Conservation (phyloP, 2,797 vertebrate species). For the Enteromius paludinosus region DNA sequence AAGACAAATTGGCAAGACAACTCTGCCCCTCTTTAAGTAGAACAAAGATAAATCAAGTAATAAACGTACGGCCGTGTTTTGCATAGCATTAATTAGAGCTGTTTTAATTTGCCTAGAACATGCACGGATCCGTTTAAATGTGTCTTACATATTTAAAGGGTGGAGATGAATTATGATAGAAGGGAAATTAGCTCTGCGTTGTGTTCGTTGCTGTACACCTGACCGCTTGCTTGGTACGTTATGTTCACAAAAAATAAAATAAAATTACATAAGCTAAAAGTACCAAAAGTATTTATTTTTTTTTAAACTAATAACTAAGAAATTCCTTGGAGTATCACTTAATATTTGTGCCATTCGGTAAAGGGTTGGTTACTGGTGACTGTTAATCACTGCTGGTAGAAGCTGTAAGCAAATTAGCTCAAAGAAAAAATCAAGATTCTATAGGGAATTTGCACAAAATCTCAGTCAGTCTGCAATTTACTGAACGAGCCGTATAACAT, state of each 20-base stretch:
- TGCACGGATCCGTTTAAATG: slow-evolving; percentile 74
- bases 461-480: no score
- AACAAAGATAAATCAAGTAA: slow-evolving; percentile 84
- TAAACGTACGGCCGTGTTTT: slow-evolving; percentile 81
- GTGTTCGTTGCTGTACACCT: slow-evolving; percentile 22
- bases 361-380: neutral
- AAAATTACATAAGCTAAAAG: neutral
- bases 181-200: slow-evolving; percentile 45
- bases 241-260: neutral
- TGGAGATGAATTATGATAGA: slow-evolving; percentile 76
- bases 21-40: slow-evolving; percentile 79
- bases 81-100: slow-evolving; percentile 83
- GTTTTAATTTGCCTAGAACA: slow-evolving; percentile 83
- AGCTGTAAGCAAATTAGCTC: no score
- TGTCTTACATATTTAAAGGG: slow-evolving; percentile 76
- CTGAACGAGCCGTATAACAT: no score
- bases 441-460: no score
- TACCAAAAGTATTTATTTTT: no score
- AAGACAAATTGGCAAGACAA: slow-evolving; percentile 76
- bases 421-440: no score
- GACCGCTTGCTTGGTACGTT: neutral
- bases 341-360: neutral
- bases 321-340: neutral
- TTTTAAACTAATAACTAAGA: neutral
- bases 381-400: no score